Base-by-base conservation (phyloP, 1,140 invertebrate genomes). In the Grapholita molesta region DNA sequence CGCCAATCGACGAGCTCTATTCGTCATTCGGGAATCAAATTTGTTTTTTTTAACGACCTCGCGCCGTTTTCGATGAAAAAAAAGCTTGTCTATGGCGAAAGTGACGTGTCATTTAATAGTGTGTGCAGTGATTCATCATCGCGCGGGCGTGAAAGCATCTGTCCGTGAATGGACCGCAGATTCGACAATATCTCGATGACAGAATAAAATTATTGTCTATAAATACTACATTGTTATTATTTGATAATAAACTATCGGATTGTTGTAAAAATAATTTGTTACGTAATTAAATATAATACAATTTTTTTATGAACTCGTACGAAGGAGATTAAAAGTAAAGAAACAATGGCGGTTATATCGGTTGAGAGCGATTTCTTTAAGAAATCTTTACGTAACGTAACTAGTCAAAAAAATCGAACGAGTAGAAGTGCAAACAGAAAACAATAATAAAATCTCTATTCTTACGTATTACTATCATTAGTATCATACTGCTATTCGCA, bases 41-140 rank as follows among this genome's bases (percentile, higher is more conserved):
- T 61, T 61, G 55, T 32, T 61, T 61, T 61, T n/a, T 61, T 61
- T 28, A 61, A 28, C 55, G 55, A 28, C 15, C 21, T 48, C 42
- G 42, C 42, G 42, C 42, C 42, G 42, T 48, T 48, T 48, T 48
- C 42, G 42, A 48, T 21, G 42, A 48, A 48, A 48, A 42, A 30
- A 48, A 48, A 18, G 42, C 21, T 48, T 48, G 42, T 48, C 42
- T 48, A 48, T 48, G 42, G 42, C 42, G 42, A 48, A 48, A 48
- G 18, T 48, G 42, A 48, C 42, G 18, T 21, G 42, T 48, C 15
- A 48, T 48, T 48, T 48, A 48, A 48, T 48, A 48, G 42, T 48
- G 42, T 42, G 38, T 21, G 42, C 15, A 48, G 42, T 48, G 42
- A 48, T 48, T 18, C 15, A 48, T 48, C 42, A 48, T 48, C 42